Percentiles rank a stretch among this genome's conserved stretches.
These are phyloP conservation scores for Sminthurides bifidus DNA, from an alignment of 1,140 invertebrate species.

Conservation along the genomic window DNA sequence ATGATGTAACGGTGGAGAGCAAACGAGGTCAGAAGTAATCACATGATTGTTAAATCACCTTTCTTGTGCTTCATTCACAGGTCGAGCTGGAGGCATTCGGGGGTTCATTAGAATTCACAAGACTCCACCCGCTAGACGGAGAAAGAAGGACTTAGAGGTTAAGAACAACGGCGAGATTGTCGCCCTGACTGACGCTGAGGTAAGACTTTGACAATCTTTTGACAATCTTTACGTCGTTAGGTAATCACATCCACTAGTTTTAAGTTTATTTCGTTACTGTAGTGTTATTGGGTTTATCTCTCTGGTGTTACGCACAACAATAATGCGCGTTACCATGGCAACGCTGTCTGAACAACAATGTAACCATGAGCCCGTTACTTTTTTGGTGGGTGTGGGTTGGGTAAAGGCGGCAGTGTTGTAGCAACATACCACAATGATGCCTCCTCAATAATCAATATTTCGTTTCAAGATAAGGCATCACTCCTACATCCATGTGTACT, in stretches of 20 bases:
- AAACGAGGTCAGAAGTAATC: too few species aligned
- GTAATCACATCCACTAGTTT: background rate
- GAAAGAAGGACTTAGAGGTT: constrained; percentile 35
- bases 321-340: background rate
- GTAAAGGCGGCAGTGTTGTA: too few species aligned
- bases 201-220: constrained; percentile 13
- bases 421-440: too few species aligned
- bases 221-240: background rate
- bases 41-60: too few species aligned
- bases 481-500: too few species aligned
- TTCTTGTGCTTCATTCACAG: constrained; percentile 34
- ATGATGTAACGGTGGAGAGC: too few species aligned
- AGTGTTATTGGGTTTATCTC: background rate
- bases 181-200: constrained; percentile 28
- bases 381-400: background rate
- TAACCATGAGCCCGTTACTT: background rate
- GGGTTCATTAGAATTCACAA: constrained; percentile 46
- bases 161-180: constrained; percentile 32
- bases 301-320: background rate
- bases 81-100: constrained; percentile 39
- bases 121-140: constrained; percentile 43
- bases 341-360: background rate
- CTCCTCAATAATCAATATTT: too few species aligned
- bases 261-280: too few species aligned
- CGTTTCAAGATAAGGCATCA: too few species aligned